These are phyloP conservation scores for Galleria mellonella DNA, from an alignment of 1,140 invertebrate genomes.

Conservation along the genomic window DNA sequence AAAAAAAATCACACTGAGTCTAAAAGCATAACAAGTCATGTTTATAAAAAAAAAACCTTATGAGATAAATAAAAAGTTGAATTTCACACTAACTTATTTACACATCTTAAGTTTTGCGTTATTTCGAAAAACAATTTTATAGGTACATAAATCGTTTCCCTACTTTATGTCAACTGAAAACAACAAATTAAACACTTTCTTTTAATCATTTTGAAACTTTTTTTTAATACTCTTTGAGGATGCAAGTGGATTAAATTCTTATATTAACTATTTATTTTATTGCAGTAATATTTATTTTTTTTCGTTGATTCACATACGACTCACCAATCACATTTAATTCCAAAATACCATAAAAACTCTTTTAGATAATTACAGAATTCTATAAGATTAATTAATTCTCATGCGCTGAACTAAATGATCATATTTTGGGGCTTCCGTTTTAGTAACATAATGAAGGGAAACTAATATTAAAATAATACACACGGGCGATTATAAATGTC, in stretches of 20 bases:
- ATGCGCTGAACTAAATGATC: too few relatives aligned
- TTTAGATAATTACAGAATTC: too few relatives aligned
- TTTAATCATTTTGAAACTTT: neutral
- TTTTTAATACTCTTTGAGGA: too few relatives aligned
- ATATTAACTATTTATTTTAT: too few relatives aligned
- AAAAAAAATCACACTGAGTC: neutral
- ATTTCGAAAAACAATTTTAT: conserved; percentile 9
- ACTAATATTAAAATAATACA: conserved; percentile 6
- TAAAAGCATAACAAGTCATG: conserved; percentile 17
- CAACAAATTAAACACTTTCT: conserved; percentile 8
- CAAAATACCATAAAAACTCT: too few relatives aligned
- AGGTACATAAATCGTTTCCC: conserved; percentile 15
- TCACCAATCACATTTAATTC: too few relatives aligned
- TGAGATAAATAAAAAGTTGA: conserved; percentile 43
- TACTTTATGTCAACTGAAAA: conserved; percentile 15
- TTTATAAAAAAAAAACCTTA: conserved; percentile 33
- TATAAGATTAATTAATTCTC: too few relatives aligned
- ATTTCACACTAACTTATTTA: conserved; percentile 56
- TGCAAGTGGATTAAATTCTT: too few relatives aligned
- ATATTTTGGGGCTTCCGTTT: too few relatives aligned
- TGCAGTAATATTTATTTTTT: too few relatives aligned
- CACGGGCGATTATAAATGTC: conserved; percentile 10
- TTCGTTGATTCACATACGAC: too few relatives aligned
- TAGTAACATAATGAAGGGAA: conserved; percentile 22
- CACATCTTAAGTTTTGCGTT: conserved; percentile 38